These are phyloP conservation scores for Stercorarius parasiticus DNA, from an alignment of 2,113 vertebrate genomes.

Conservation along the genomic window DNA sequence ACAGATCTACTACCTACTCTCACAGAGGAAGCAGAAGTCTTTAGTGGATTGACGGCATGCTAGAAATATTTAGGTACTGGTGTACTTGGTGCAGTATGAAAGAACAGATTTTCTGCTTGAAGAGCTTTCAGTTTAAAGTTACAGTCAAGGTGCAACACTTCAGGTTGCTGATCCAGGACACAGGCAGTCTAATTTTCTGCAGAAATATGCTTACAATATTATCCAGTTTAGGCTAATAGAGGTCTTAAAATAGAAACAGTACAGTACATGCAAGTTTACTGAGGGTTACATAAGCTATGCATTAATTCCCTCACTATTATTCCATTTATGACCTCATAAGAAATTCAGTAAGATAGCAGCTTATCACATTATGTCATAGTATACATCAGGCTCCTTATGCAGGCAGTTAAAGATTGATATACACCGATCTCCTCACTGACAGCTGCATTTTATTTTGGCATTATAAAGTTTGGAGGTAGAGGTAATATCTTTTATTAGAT, in stretches of 20 bases:
- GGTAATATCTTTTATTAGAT: background rate
- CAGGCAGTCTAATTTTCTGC: background rate
- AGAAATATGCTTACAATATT: background rate
- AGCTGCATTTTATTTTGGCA: background rate
- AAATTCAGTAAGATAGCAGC: background rate
- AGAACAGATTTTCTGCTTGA: background rate
- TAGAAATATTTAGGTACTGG: background rate
- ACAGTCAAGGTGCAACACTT: background rate
- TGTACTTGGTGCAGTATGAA: background rate
- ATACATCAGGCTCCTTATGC: background rate
- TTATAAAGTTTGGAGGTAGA: background rate
- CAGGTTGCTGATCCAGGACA: background rate
- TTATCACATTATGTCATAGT: background rate
- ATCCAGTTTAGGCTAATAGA: background rate
- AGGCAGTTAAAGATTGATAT: background rate
- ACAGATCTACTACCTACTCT: background rate
- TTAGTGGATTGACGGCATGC: background rate
- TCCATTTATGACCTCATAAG: background rate
- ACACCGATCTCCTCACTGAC: background rate
- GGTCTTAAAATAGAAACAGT: constrained; percentile 9
- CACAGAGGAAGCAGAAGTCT: background rate
- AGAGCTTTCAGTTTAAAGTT: background rate
- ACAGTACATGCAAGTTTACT: background rate
- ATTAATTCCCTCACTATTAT: background rate
- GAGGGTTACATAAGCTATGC: background rate